phyloP scores from a whole-genome alignment of 2,888 invertebrate genomes.

The Galeopsomyia nigrocyanea region DNA sequence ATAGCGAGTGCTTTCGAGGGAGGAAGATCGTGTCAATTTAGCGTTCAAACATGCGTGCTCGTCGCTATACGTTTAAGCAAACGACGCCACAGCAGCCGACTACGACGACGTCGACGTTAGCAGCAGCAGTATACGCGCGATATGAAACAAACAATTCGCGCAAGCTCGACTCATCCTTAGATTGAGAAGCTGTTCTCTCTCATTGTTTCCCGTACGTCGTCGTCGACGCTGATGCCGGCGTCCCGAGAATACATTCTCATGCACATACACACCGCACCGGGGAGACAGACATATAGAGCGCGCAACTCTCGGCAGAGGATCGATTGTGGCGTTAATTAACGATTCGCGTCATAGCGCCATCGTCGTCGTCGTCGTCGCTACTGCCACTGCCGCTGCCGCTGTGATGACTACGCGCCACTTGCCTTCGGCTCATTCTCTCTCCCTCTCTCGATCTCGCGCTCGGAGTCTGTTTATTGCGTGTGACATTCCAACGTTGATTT shows the following conservation, averaged over 20 bases:
- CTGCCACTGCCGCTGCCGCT: background rate
- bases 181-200: background rate
- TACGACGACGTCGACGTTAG: too few relatives aligned
- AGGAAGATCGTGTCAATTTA: slow-evolving; percentile 18
- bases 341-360: slow-evolving; percentile 16
- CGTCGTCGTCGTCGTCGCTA: background rate
- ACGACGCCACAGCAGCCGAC: too few relatives aligned
- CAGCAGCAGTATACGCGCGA: background rate
- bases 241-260: background rate
- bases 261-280: too few relatives aligned
- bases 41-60: slow-evolving; percentile 27
- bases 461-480: slow-evolving; percentile 6
- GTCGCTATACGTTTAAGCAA: slow-evolving; percentile 8
- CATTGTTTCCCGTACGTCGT: background rate
- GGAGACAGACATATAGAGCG: background rate
- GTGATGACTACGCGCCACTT: background rate
- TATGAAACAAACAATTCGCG: slow-evolving; percentile 23
- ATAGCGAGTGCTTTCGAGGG: too few relatives aligned
- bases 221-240: background rate
- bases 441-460: slow-evolving; percentile 25
- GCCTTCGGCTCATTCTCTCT: background rate
- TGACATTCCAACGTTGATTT: slow-evolving; percentile 23
- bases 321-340: slow-evolving; percentile 38
- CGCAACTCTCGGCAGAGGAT: slow-evolving; percentile 2
- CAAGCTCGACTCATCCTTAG: background rate